These are phyloP conservation scores for Melikaiella ostensackeni DNA, from an alignment of 2,888 invertebrate genomes.

Conservation along the genomic window DNA sequence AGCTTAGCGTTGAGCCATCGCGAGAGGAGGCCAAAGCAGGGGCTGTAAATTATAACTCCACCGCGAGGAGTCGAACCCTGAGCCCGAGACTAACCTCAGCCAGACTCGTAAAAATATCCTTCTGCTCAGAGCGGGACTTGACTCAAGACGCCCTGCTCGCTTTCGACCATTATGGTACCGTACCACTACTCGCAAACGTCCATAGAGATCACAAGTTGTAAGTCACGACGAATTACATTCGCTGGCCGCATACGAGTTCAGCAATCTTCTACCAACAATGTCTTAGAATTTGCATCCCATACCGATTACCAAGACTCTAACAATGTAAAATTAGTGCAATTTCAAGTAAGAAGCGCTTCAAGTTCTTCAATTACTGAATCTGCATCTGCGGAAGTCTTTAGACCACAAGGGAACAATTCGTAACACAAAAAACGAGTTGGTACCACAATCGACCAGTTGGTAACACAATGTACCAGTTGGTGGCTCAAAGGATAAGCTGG, in stretches of 20 bases:
- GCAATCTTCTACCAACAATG: not conserved
- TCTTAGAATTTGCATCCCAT: not conserved
- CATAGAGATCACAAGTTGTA: constrained; percentile 61
- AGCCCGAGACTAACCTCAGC: constrained; percentile 70
- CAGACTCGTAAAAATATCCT: constrained; percentile 74
- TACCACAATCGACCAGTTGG: too few relatives aligned
- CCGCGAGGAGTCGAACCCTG: constrained; percentile 72
- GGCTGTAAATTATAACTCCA: constrained; percentile 70
- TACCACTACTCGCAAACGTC: constrained; percentile 55
- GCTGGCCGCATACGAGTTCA: constrained; percentile 2
- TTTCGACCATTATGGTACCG: constrained; percentile 60
- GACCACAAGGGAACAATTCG: too few relatives aligned
- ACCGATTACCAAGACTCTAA: too few relatives aligned
- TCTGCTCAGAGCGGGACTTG: constrained; percentile 52
- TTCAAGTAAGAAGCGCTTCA: too few relatives aligned
- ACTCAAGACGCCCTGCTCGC: constrained; percentile 56
- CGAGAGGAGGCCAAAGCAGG: constrained; percentile 54
- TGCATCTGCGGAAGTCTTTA: too few relatives aligned
- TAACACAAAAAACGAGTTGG: too few relatives aligned
- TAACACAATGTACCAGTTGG: too few relatives aligned
- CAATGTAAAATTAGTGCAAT: too few relatives aligned
- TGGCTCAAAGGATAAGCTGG: too few relatives aligned
- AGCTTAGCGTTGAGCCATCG: constrained; percentile 59
- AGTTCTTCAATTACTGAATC: too few relatives aligned
- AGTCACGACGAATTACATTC: constrained; percentile 61